Conservation (phyloP, 2,797 vertebrate species). For the Parotocinclus haroldoi region DNA sequence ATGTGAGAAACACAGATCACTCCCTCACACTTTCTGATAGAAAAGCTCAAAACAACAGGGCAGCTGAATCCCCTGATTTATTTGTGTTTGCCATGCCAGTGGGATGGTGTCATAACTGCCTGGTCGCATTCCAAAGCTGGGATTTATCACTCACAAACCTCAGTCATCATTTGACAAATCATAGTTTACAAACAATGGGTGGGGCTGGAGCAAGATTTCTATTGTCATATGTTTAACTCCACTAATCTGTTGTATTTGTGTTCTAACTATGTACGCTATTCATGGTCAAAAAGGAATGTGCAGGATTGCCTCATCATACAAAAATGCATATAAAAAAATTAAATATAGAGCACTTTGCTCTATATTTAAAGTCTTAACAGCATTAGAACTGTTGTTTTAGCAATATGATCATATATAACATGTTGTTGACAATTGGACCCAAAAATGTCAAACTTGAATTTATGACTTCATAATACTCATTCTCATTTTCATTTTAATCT, state of each 20-base stretch:
- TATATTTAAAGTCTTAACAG: too few relatives aligned
- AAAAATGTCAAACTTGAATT: too few relatives aligned
- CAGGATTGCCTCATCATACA: too few relatives aligned
- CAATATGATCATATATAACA: too few relatives aligned
- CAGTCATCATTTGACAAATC: conserved; percentile 27
- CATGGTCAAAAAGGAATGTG: too few relatives aligned
- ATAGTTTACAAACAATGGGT: conserved; percentile 24
- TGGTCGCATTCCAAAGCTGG: conserved; percentile 40
- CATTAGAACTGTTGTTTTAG: too few relatives aligned
- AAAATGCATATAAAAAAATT: too few relatives aligned
- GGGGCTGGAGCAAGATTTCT: conserved; percentile 7
- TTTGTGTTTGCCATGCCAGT: conserved; percentile 43
- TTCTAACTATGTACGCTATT: not conserved
- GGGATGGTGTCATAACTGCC: conserved; percentile 43
- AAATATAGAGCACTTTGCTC: too few relatives aligned
- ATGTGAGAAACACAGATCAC: conserved; percentile 48
- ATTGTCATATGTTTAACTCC: too few relatives aligned
- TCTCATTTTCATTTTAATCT: too few relatives aligned
- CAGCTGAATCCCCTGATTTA: conserved; percentile 43
- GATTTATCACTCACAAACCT: conserved; percentile 37
- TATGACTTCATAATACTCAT: too few relatives aligned
- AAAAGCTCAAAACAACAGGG: conserved; percentile 47
- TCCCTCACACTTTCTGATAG: conserved; percentile 51
- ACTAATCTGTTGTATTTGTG: not conserved
- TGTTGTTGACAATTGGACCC: too few relatives aligned